Evolutionary conservation across 2,113 vertebrate genomes (phyloP), one percentile per base, ranked within the genome.

Genomic region (Rhizomys pruinosus): DNA sequence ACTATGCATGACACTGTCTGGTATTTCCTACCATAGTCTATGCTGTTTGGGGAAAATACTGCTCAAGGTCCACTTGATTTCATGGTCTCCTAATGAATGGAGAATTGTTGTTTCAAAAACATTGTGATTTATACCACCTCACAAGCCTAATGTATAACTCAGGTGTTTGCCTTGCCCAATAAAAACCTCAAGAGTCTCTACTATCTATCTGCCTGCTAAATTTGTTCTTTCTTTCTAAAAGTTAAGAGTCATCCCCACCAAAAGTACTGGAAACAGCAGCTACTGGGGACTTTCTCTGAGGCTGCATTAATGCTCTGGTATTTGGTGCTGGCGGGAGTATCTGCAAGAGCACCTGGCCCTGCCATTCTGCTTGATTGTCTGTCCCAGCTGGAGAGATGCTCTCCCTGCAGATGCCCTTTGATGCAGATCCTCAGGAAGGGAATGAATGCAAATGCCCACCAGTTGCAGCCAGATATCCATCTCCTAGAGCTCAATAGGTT

Each of bases 281-380:
- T 80, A 94, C 69, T 22, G 66, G 44, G 66, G n/a, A 32, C 39
- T 95, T 94, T 22, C 84, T 97, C 94, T 39, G 78, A 84, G 91
- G 81, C 1, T 7, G 78, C 79, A 88, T 8, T 57, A 64, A 37
- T 39, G 27, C 57, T 34, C 37, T 15, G 0, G 89, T 52, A 17
- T 95, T 32, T 1, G 6, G 22, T 23, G 15, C 19, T n/a, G n/a
- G n/a, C n/a, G 29, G 57, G 92, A 94, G 76, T 72, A 6, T 29
- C 68, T 22, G 32, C 42, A 7, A 78, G 17, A 55, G 13, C 81
- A 93, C 92, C 95, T 95, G 95, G 68, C 20, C 47, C 78, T 57
- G 82, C 52, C 79, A 79, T 68, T 97, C 88, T 73, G 27, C 74
- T 32, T 96, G 76, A 71, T 80, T 37, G 16, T 71, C 64, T 86